Conservation (phyloP, 2,888 invertebrate genomes). For the Clunio marinus region DNA sequence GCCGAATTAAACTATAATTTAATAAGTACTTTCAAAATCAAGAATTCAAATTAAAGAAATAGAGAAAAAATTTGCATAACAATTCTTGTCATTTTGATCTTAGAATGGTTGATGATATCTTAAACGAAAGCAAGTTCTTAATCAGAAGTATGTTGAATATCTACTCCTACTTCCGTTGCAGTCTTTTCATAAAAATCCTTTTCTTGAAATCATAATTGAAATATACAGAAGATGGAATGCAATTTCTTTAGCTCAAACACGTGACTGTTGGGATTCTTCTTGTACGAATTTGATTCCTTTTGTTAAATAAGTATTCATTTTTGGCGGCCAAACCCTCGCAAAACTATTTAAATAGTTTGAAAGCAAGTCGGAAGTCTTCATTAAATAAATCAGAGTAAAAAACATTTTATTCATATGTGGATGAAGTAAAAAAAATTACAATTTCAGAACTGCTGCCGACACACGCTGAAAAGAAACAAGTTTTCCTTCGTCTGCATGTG, state of each 20-base stretch:
- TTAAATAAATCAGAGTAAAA: neutral
- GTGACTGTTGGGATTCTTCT: conserved; percentile 24
- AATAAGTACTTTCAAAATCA: neutral
- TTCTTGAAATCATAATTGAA: conserved; percentile 20
- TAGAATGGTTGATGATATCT: neutral
- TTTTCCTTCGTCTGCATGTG: neutral
- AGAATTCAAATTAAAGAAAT: neutral
- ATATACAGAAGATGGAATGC: conserved; percentile 26
- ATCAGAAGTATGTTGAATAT: neutral
- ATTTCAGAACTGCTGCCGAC: conserved; percentile 17
- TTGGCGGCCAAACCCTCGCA: neutral
- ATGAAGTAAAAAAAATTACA: neutral
- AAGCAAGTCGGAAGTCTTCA: conserved; percentile 8
- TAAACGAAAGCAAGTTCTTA: neutral
- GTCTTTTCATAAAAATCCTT: neutral
- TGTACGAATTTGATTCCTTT: conserved; percentile 9
- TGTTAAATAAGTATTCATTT: neutral
- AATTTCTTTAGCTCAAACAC: conserved; percentile 25
- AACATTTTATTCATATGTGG: too few species aligned
- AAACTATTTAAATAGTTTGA: neutral
- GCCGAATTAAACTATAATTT: too few species aligned
- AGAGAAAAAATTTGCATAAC: conserved; percentile 10
- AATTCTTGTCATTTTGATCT: neutral
- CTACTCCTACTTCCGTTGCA: conserved; percentile 21
- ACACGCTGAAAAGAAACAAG: conserved; percentile 20